These are phyloP conservation scores for Benthosema pterotum DNA, from an alignment of 2,797 vertebrate genomes.

Conservation along the genomic window DNA sequence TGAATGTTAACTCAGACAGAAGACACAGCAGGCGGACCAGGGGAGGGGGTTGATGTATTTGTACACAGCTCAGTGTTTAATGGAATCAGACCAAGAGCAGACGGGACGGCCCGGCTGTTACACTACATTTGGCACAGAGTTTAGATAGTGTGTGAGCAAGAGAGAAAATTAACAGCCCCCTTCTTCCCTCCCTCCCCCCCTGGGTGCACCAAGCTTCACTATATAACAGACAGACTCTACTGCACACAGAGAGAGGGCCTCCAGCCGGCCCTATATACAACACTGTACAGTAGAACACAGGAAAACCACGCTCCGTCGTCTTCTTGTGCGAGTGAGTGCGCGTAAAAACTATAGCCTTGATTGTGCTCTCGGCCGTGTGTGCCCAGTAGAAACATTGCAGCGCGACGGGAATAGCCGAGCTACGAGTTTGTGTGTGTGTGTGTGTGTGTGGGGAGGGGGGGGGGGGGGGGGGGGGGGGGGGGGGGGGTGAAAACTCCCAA, in stretches of 20 bases:
- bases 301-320: conserved; percentile 45
- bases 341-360: conserved; percentile 11
- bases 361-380: no score
- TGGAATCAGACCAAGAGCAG: conserved; percentile 83
- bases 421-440: no score
- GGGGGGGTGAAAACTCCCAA: no score
- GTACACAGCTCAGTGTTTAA: conserved; percentile 94
- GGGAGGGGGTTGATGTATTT: conserved; percentile 35
- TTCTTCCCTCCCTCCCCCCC: conserved; percentile 61
- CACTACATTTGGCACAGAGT: conserved; percentile 99
- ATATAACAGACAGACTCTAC: conserved; percentile 64
- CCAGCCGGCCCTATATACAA: conserved; percentile 54
- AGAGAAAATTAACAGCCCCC: conserved; percentile 80
- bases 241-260: conserved; percentile 55
- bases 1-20: no score
- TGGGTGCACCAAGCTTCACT: conserved; percentile 95
- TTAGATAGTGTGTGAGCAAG: conserved; percentile 96
- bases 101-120: conserved; percentile 96
- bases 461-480: no score
- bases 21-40: neutral
- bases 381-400: no score
- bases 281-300: conserved; percentile 62
- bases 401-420: no score
- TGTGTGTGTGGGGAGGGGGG: no score
- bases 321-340: conserved; percentile 49